These are phyloP conservation scores for Ectemnius cavifrons DNA, from an alignment of 2,888 invertebrate species.

Conservation along the genomic window DNA sequence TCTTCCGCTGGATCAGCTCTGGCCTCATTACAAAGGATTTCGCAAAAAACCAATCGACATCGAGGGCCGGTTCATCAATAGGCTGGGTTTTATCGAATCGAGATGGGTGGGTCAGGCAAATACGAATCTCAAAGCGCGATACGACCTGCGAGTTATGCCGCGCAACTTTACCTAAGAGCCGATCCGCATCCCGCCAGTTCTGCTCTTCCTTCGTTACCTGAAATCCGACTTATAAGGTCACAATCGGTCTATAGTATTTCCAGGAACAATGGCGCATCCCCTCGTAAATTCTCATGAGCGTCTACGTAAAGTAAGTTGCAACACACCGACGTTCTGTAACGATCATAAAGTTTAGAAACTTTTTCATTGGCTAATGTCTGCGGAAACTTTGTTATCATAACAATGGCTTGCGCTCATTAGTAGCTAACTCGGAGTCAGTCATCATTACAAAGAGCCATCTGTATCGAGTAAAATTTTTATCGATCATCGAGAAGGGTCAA, in stretches of 20 bases:
- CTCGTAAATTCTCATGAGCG: neutral
- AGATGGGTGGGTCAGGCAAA: constrained; percentile 47
- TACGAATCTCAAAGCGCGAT: constrained; percentile 50
- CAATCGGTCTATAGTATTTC: constrained; percentile 4
- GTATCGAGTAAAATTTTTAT: too few species aligned
- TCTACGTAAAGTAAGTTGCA: constrained; percentile 1
- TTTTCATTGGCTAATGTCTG: neutral
- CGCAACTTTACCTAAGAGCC: constrained; percentile 59
- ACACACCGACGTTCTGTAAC: neutral
- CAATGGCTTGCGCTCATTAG: too few species aligned
- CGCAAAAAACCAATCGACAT: constrained; percentile 4
- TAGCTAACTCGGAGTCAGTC: too few species aligned
- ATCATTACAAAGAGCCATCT: too few species aligned
- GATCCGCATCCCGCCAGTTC: constrained; percentile 47
- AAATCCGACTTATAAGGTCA: constrained; percentile 12
- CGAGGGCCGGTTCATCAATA: constrained; percentile 25
- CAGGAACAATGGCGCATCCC: constrained; percentile 7
- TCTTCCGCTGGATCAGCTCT: too few species aligned
- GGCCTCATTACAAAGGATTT: constrained; percentile 15
- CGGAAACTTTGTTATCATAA: too few species aligned
- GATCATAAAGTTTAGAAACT: neutral
- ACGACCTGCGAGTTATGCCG: constrained; percentile 64
- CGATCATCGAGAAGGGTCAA: too few species aligned
- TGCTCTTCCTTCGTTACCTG: constrained; percentile 33
- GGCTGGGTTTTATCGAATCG: constrained; percentile 33